Evolutionary conservation across 2,113 vertebrate genomes (phyloP), one percentile per base, ranked within the genome.

Genomic region (Zosterops pallidus): DNA sequence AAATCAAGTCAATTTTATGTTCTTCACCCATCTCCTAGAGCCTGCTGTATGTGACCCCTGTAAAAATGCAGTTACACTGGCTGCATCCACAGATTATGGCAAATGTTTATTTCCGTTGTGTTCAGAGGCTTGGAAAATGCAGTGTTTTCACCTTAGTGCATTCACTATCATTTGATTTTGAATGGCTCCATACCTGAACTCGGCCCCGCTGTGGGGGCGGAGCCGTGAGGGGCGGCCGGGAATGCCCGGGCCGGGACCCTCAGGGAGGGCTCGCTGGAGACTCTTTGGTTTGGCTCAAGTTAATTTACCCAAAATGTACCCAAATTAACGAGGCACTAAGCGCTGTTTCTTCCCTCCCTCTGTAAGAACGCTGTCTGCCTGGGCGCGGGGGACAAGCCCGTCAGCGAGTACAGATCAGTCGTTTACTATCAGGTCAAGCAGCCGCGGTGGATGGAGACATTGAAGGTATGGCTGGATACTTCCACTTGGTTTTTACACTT

Each of bases 381-480:
- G 83, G 99, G 99, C 91, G 99, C 99, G 0, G 99, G 99, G 65
- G 99, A 99, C 98, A 99, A 98, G 65, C 98, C 98, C 0, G 98
- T 98, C 82, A 98, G 97, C 35, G 99, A 99, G 84, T 99, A 99
- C 86, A 98, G 97, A 94, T 99, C 99, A 0, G 99, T 99, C 15
- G 99, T 99, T 50, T 99, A 99, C 97, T 99, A 99, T 68, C 99
- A 99, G 97, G 97, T 99, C 96, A 99, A 99, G 75, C 99, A 99
- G 95, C 99, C 99, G 1, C 99, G 99, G 2, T 99, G 99, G 99
- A 99, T 99, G 98, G 99, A 99, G 96, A 99, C 99, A 0, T 96
- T 99, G 91, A 99, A 99, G 99, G 99, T 99, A 98, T 1, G 35
- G 29, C 0, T 19, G 17, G 19, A 3, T 6, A 1, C 6, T 37